Base-by-base conservation (phyloP, 2,113 vertebrate genomes). In the Hydrochoerus hydrochaeris region DNA sequence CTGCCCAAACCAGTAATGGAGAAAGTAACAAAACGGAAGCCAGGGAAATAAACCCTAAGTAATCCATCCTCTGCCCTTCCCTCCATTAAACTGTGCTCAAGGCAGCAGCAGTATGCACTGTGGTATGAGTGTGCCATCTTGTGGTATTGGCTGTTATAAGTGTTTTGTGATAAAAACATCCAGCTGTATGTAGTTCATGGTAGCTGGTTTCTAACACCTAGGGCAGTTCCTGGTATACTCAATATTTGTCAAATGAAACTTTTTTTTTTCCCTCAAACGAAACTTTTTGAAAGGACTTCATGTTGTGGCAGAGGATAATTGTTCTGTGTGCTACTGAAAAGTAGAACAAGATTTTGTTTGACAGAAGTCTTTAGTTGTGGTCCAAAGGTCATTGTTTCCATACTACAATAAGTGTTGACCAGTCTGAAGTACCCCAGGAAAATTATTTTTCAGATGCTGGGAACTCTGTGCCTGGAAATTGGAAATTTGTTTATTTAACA, bases 101-200 rank as follows among this genome's bases (percentile, higher is more conserved):
- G 24, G 32, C 38, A 3, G 88, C 52, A 41, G 46, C 46, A 35
- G 44, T 57, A 1, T 71, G n/a, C 54, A 24, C 11, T 52, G 3
- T 95, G 77, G 60, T 92, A 30, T 65, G 16, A 26, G 77, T 73
- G 30, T 57, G 69, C 98, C 98, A 96, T 65, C 98, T 96, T 90
- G 97, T 98, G 98, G 97, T 24, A 0, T 0, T 35, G 5, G 19
- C 46, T 38, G 22, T 71, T 13, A 58, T 73, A 78, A 85, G 16
- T 32, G 8, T 88, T 96, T 95, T 87, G 75, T 65, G 44, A 11
- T 14, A 32, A 71, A 94, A 73, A 89, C 57, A 73, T 20, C 14
- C 32, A 32, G 65, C 9, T 88, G 60, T 65, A 90, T 78, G 11
- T 67, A 38, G 17, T 88, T 93, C 28, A 3, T 54, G 44, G 57